Evolutionary conservation across 2,797 vertebrate genomes (phyloP), one percentile per base, ranked within the genome.

Genomic region (Tenualosa thibaudeaui): DNA sequence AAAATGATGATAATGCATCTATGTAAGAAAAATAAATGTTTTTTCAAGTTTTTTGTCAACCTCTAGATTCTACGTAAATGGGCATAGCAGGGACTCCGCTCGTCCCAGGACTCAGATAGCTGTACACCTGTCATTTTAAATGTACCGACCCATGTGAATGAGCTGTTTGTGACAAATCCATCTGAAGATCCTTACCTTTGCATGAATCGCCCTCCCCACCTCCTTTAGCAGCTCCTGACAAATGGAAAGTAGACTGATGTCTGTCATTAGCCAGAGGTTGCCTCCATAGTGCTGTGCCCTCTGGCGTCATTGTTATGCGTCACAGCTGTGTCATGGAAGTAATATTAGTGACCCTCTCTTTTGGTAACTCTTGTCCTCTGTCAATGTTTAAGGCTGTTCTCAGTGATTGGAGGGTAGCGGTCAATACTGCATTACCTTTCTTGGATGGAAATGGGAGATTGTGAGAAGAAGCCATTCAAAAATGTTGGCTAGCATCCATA

Each of bases 131-230:
- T 78, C 71, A 78, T 78, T 78, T 78, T 78, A 78, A 78, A 78
- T 78, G 40, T 78, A 78, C 71, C 71, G 71, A 78, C 71, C 71
- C 71, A 78, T 78, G 71, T 78, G 71, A 78, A 78, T 78, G 71
- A 78, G 71, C 71, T 46, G 71, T 78, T 43, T 78, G 37, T 13
- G 51, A 53, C 81, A 68, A 78, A n/a, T 5, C 51, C 81, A 81
- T 62, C 26, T 68, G 37, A 37, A 78, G 71, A 78, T 78, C 71
- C 40, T 46, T 6, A 40, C 17, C 71, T 78, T 78, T 43, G 71
- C 71, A 78, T 78, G 71, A 46, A 17, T 31, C 43, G 9, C 56
- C 31, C 17, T 46, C 46, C 4, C 50, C 50, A 13, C 40, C 17
- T 9, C 17, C 71, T 2, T 78, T 78, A 46, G 40, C 71, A 78